Conservation (phyloP, 2,113 vertebrate genomes). For the Nanorana parkeri region DNA sequence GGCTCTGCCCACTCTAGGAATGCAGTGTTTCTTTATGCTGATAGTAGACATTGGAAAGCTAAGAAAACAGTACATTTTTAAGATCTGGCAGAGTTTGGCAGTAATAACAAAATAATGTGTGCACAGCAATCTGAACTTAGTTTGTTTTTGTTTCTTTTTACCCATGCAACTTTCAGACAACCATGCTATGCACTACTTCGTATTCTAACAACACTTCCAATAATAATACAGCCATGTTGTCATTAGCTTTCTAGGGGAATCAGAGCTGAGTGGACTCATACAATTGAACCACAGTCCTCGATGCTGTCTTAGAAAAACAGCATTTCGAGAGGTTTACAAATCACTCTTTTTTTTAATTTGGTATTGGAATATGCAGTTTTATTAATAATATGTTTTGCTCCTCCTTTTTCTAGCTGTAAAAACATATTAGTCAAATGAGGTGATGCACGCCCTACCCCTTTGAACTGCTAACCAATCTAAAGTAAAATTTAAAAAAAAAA, state of each 20-base stretch:
- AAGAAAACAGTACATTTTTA: conserved; percentile 51
- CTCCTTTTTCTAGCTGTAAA: too few species aligned
- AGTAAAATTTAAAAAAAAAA: too few species aligned
- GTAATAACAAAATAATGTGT: conserved; percentile 24
- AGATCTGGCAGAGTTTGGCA: conserved; percentile 4
- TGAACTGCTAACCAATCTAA: too few species aligned
- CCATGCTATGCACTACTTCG: background rate
- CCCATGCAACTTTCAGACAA: conserved; percentile 28
- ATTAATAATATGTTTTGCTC: too few species aligned
- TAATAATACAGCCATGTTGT: conserved; percentile 4
- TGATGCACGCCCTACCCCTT: too few species aligned
- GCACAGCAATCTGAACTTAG: conserved; percentile 39
- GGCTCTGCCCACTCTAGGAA: conserved; percentile 46
- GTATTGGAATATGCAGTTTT: too few species aligned
- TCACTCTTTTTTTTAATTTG: too few species aligned
- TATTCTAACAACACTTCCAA: background rate
- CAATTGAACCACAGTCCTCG: too few species aligned
- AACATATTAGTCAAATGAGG: too few species aligned
- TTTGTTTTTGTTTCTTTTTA: conserved; percentile 37
- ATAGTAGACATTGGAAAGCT: conserved; percentile 47
- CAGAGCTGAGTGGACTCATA: background rate
- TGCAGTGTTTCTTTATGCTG: conserved; percentile 41
- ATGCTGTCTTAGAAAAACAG: too few species aligned
- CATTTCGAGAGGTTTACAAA: too few species aligned
- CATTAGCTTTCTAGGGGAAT: background rate